Percentiles rank a stretch among this genome's conserved stretches.
These are phyloP conservation scores for Lepidochitona cinerea DNA, from an alignment of 2,888 invertebrate genomes.

Conservation along the genomic window DNA sequence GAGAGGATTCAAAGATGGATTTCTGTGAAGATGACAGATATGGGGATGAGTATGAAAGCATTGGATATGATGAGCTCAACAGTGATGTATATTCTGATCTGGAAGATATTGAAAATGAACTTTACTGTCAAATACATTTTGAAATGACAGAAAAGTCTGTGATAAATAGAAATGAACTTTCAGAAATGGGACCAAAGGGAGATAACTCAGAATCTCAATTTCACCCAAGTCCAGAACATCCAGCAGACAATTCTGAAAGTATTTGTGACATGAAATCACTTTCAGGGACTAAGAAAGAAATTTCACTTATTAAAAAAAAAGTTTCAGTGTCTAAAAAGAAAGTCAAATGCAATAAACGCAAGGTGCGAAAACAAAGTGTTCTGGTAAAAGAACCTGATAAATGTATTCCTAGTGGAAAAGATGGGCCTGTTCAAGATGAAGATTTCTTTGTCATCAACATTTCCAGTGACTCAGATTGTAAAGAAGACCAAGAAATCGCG, in stretches of 20 bases:
- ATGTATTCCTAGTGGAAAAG: too few relatives aligned
- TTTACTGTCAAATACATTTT: not conserved
- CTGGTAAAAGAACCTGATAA: too few relatives aligned
- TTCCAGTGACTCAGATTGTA: not conserved
- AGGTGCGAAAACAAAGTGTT: too few relatives aligned
- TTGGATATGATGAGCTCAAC: not conserved
- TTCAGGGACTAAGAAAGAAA: too few relatives aligned
- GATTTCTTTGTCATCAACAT: not conserved
- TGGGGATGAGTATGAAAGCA: not conserved
- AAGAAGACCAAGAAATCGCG: too few relatives aligned
- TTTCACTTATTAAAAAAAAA: too few relatives aligned
- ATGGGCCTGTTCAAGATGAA: too few relatives aligned
- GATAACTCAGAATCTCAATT: not conserved
- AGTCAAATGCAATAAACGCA: too few relatives aligned
- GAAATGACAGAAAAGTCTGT: not conserved
- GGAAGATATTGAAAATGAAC: not conserved
- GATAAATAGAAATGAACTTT: not conserved
- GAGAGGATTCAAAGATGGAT: not conserved
- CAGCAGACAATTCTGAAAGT: too few relatives aligned
- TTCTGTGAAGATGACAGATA: not conserved
- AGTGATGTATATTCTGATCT: not conserved
- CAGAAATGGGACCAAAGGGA: not conserved
- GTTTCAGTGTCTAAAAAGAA: too few relatives aligned
- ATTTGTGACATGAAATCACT: too few relatives aligned
- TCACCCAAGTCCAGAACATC: too few relatives aligned